Percentiles rank a stretch among this genome's conserved stretches.
phyloP scores from a whole-genome alignment of 2,888 invertebrate genomes.

The Kryphioiulus occultus region DNA sequence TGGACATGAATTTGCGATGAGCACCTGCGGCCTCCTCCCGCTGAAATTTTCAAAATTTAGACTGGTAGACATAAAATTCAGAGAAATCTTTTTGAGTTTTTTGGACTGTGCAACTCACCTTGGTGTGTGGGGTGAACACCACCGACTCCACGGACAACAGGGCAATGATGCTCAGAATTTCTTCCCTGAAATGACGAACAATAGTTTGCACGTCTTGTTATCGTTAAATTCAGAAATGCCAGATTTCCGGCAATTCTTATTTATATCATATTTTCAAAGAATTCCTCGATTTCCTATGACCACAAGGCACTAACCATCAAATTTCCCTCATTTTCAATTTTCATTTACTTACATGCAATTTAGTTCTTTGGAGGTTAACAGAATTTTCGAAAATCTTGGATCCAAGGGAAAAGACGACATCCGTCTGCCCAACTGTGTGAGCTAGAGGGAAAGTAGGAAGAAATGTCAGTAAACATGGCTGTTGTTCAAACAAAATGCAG shows the following conservation, averaged over 20 bases:
- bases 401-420: constrained; percentile 94
- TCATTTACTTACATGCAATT: constrained; percentile 65
- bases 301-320: too few species aligned
- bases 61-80: constrained; percentile 47
- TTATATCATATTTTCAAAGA: too few species aligned
- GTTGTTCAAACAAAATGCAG: too few species aligned
- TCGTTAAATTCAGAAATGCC: too few species aligned
- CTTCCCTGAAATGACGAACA: constrained; percentile 65
- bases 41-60: constrained; percentile 56
- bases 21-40: constrained; percentile 78
- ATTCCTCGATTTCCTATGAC: too few species aligned
- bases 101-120: constrained; percentile 60
- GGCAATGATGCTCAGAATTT: constrained; percentile 82
- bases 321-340: too few species aligned
- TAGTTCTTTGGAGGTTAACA: constrained; percentile 78
- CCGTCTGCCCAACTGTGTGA: constrained; percentile 80
- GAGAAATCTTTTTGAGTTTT: too few species aligned
- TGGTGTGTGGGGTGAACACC: constrained; percentile 76
- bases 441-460: constrained; percentile 59
- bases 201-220: neutral
- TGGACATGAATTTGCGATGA: constrained; percentile 79
- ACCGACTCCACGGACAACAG: constrained; percentile 88
- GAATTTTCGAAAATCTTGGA: constrained; percentile 83
- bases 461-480: too few species aligned
- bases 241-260: too few species aligned